Percentiles rank a stretch among this genome's conserved stretches.
Conservation (phyloP, 1,140 invertebrate species). For the Holotrichia oblita region DNA sequence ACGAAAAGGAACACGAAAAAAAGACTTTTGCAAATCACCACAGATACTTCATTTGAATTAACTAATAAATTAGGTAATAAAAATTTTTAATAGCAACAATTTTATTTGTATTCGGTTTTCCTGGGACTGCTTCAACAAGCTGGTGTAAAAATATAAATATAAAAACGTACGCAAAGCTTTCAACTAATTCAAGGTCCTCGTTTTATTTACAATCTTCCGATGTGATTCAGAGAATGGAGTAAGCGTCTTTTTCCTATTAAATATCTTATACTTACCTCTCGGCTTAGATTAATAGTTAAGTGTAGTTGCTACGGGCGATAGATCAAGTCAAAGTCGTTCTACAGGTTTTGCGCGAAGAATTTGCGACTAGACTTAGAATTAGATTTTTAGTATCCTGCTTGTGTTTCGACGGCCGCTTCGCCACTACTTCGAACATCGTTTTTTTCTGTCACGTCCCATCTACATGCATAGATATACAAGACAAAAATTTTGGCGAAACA, state of each 20-base stretch:
- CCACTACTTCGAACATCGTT: neutral
- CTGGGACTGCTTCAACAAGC: no score
- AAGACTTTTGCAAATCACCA: no score
- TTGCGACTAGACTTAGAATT: constrained; percentile 39
- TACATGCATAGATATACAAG: neutral
- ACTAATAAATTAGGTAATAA: no score
- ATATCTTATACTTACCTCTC: constrained; percentile 28
- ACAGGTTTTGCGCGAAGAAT: constrained; percentile 40
- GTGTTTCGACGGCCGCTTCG: constrained; percentile 2
- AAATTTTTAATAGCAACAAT: no score
- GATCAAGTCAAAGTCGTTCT: constrained; percentile 37
- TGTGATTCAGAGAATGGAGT: neutral
- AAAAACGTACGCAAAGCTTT: neutral
- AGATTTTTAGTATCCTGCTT: constrained; percentile 31
- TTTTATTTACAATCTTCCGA: neutral
- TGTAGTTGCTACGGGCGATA: constrained; percentile 31
- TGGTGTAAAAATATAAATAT: no score
- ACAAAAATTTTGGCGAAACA: constrained; percentile 2
- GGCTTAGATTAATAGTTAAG: constrained; percentile 30
- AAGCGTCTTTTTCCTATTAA: neutral
- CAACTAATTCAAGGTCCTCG: constrained; percentile 1
- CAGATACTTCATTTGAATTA: no score
- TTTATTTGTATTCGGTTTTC: no score
- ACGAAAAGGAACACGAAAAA: no score
- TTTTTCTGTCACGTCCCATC: constrained; percentile 25